Evolutionary conservation across 2,888 invertebrate genomes (phyloP), one percentile per base, ranked within the genome.

Genomic region (Apodemia hepburni): DNA sequence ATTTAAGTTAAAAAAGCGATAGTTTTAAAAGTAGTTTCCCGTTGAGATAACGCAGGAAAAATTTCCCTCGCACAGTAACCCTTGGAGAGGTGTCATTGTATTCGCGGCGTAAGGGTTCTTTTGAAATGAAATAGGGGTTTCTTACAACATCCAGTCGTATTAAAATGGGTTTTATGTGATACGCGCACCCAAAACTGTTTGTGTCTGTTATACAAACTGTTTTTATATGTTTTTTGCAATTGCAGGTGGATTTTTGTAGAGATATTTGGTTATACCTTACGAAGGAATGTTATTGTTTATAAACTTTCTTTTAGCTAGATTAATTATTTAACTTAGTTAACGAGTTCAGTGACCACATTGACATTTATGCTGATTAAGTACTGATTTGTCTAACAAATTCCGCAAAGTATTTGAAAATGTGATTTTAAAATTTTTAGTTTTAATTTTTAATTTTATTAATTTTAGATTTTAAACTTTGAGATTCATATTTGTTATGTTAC

Each of bases 21-120:
- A 27, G 27, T 57, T 57, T 47, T 57, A 29, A 57, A 57, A 57
- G 29, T 29, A 29, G n/a, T 22, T 54, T 22, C 22, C 22, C 57
- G 29, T 57, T 8, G 27, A 57, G 57, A 57, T 57, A 29, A n/a
- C 57, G 29, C 57, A 27, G 57, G 57, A 22, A 29, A 57, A 57
- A 27, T 15, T 54, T 29, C 57, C 29, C 57, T 54, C 54, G 15
- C 57, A 29, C 7, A 27, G 12, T 22, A 57, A 57, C 54, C 54
- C 29, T 57, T 57, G 54, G 54, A 57, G 54, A 57, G 54, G 54
- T 57, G 54, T 57, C 27, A 57, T 57, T 57, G 54, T 57, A 29
- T 27, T 29, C 29, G 45, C n/a, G 27, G 54, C 29, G 54, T 57
- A n/a, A 57, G 54, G 54, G 54, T 29, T 29, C 54, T 57, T 57